Evolutionary conservation across 2,113 vertebrate species (phyloP), one percentile per base, ranked within the genome.

Genomic region (Pseudonaja textilis): DNA sequence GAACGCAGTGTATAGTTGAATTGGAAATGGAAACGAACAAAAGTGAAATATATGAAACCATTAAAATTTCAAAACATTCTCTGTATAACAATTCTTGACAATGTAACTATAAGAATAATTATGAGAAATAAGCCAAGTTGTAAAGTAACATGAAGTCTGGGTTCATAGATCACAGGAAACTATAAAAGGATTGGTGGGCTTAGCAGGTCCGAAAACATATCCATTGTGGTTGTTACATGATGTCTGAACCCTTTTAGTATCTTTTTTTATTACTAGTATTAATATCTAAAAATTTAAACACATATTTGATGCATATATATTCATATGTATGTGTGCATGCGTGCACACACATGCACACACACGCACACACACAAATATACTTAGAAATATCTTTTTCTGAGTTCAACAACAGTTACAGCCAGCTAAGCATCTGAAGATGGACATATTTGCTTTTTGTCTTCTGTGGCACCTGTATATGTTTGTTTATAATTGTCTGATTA

Each of bases 31-130:
- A 93, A 20, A 91, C 26, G 90, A 91, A 74, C 8, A 52, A 20
- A 91, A 93, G 92, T 96, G 95, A 92, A 94, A 95, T 94, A 81
- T 0, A 0, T 96, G 81, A 89, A 93, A 50, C 57, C 96, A 74
- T 85, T 88, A 92, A 93, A 90, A 90, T 92, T 92, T 92, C 93
- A 93, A 89, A 92, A 88, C 5, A 0, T 3, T 85, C 0, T 52
- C 3, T 12, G 0, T 25, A 5, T 39, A 6, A 50, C 14, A 59
- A 1, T 0, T 18, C 87, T 42, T 23, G 23, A 45, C 39, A 91
- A 87, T 3, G 54, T 81, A 81, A 42, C 34, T 81, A 81, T 42
- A 20, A 42, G 34, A 42, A 81, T 81, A 42, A 81, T 42, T 81
- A 81, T 81, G 34, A 39, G 74, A 81, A 20, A 42, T 42, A 81